A percentile compares a stretch with the other conserved stretches of the same genome.
These are phyloP conservation scores for Neosilurus mollespiculum DNA, from an alignment of 2,797 vertebrate genomes.

Conservation along the genomic window DNA sequence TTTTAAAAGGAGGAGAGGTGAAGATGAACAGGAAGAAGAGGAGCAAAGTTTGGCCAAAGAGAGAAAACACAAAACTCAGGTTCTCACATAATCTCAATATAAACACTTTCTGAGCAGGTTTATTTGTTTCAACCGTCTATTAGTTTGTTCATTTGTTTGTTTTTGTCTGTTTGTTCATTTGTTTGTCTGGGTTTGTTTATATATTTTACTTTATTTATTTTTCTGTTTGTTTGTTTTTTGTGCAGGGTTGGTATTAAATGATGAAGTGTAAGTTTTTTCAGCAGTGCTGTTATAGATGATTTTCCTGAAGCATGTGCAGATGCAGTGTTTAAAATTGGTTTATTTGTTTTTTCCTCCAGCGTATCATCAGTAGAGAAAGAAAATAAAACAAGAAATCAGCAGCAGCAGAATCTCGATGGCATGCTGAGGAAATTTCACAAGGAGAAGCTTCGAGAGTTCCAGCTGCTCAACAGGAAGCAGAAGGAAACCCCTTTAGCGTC, in stretches of 20 bases:
- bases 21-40: slow-evolving; percentile 82
- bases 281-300: too few relatives aligned
- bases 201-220: too few relatives aligned
- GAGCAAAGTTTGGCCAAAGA: slow-evolving; percentile 60
- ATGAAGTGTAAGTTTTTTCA: too few relatives aligned
- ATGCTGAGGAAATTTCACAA: slow-evolving; percentile 91
- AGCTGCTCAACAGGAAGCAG: slow-evolving; percentile 21
- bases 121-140: too few relatives aligned
- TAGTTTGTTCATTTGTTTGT: too few relatives aligned
- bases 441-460: slow-evolving; percentile 72
- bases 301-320: too few relatives aligned
- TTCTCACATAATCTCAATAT: background rate
- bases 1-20: slow-evolving; percentile 76
- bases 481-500: background rate
- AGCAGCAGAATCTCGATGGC: slow-evolving; percentile 81
- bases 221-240: too few relatives aligned
- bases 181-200: too few relatives aligned
- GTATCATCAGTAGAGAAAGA: slow-evolving; percentile 60
- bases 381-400: slow-evolving; percentile 79
- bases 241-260: too few relatives aligned
- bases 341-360: background rate
- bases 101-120: too few relatives aligned
- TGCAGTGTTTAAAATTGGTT: too few relatives aligned
- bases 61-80: background rate
- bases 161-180: too few relatives aligned